Percentiles rank a stretch among this genome's conserved stretches.
Evolutionary conservation across 2,113 vertebrate species (phyloP).

Genomic region (Sinocyclocheilus grahami): DNA sequence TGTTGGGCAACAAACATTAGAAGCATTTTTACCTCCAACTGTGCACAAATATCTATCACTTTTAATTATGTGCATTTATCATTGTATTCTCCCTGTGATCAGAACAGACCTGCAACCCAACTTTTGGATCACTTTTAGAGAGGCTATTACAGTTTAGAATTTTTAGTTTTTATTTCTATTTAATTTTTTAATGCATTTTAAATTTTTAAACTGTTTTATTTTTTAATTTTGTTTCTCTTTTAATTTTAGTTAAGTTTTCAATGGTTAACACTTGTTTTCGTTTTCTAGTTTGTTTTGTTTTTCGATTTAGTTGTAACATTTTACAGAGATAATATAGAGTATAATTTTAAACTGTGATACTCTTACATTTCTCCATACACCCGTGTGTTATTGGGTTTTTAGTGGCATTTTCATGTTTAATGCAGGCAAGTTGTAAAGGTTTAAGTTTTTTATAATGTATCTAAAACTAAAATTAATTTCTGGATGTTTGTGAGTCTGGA

Average conservation of each 20-base stretch:
- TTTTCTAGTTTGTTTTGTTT: neutral
- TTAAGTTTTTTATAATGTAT: neutral
- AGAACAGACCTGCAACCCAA: neutral
- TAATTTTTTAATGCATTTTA: neutral
- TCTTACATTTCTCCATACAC: too few relatives aligned
- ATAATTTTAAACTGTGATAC: neutral
- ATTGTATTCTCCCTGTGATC: neutral
- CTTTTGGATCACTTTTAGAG: neutral
- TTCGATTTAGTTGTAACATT: neutral
- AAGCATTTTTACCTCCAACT: neutral
- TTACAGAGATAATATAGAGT: neutral
- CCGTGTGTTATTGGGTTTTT: too few relatives aligned
- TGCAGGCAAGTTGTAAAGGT: too few relatives aligned
- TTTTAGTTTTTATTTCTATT: neutral
- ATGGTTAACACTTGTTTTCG: neutral
- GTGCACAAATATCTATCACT: too few relatives aligned
- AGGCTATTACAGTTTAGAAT: neutral
- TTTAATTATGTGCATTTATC: neutral
- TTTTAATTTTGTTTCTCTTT: neutral
- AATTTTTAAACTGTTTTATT: too few relatives aligned
- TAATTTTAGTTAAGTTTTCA: too few relatives aligned
- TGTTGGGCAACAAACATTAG: neutral
- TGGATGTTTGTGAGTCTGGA: too few relatives aligned
- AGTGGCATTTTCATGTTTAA: too few relatives aligned
- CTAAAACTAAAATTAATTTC: neutral